These are phyloP conservation scores for Acrocyrtus sp. DNA, from an alignment of 2,888 invertebrate species.

Conservation along the genomic window DNA sequence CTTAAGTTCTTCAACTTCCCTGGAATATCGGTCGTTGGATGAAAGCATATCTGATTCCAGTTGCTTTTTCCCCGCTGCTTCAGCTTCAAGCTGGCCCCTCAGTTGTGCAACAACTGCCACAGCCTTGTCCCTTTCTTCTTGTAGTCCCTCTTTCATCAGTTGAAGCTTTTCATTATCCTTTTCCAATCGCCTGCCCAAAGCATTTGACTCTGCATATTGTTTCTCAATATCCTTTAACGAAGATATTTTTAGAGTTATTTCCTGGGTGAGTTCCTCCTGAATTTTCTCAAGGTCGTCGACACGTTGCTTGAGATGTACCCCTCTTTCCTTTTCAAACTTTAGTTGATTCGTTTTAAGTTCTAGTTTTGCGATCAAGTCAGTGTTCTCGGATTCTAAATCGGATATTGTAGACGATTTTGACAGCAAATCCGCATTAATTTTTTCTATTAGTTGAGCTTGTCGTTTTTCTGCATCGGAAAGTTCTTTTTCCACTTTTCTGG, in stretches of 20 bases:
- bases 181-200: background rate
- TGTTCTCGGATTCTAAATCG: conserved; percentile 25
- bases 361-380: conserved; percentile 15
- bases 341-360: conserved; percentile 4
- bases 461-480: conserved; percentile 1
- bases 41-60: too few species aligned
- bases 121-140: background rate
- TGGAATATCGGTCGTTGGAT: background rate
- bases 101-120: background rate
- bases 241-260: conserved; percentile 65
- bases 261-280: conserved; percentile 70
- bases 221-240: background rate
- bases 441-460: conserved; percentile 16
- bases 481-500: conserved; percentile 1
- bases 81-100: background rate
- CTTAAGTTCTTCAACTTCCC: background rate
- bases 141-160: background rate
- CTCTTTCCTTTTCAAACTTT: conserved; percentile 8
- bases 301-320: conserved; percentile 72
- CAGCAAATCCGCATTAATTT: conserved; percentile 18
- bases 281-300: conserved; percentile 70
- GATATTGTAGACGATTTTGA: conserved; percentile 4
- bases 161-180: background rate
- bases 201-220: background rate
- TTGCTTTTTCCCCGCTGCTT: too few species aligned